Base-by-base conservation (phyloP, 1,140 invertebrate species). In the Episyrphus balteatus region DNA sequence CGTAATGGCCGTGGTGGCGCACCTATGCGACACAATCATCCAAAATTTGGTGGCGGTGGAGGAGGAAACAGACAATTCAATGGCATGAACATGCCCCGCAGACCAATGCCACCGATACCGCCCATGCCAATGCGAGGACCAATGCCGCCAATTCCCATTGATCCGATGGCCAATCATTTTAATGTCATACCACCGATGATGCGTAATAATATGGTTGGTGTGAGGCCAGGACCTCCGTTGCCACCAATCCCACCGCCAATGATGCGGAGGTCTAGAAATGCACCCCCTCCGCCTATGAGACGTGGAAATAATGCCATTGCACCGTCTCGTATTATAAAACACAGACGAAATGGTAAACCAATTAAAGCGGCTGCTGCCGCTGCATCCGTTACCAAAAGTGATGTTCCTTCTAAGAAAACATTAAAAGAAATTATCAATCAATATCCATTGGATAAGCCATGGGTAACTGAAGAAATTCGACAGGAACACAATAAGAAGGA, bases 381-480 rank as follows among this genome's bases (percentile, higher is more conserved):
- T 52, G 7, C 52, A 48, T 9, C 44, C 51, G 26, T 52, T 55
- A 14, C 51, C 54, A 19, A 6, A 21, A 26, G 44, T 36, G 30
- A 45, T 51, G 9, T 49, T 48, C 39, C 49, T 31, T 45, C 56
- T 26, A 66, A 66, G 9, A 66, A 64, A 34, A 66, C 63, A 15
- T 47, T 66, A 0, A 66, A 64, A 34, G 61, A 66, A 43, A 49
- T 66, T n/a, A 52, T 66, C 10, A 66, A 67, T 54, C 65, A 67
- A 32, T 67, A 67, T 55, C 62, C 62, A 17, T 55, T 68, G 18
- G 63, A 66, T 17, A 68, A 68, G 50, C 66, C 66, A 2, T 68
- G 66, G 63, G 63, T 68, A 7, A 63, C 54, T 10, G 57, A 62
- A 15, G 61, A 66, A 42, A 63, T 68, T 31, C 60, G 58, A 8